Evolutionary conservation across 2,888 invertebrate genomes (phyloP), one percentile per base, ranked within the genome.

Genomic region (Anticlea derivata): DNA sequence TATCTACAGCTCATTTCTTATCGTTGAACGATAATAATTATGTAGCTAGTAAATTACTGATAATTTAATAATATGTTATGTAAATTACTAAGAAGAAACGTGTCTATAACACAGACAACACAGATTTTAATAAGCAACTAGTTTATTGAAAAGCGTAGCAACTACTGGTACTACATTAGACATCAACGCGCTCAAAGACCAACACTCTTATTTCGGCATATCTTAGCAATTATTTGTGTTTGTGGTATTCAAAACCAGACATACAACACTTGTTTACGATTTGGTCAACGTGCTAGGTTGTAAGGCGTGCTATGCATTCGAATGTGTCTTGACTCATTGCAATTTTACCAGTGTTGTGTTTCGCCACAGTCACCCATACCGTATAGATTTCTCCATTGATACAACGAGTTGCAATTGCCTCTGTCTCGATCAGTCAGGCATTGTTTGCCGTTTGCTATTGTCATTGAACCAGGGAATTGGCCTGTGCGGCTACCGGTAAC

Each of bases 321-420:
- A 81, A 83, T 79, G 66, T 66, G 62, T 67, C 63, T 69, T 69
- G 75, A 75, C 68, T 77, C 79, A 80, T 67, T 81, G 75, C 75
- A 74, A 68, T 75, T 75, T 70, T 63, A 61, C 61, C 60, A 62
- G 60, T 63, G 58, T 57, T 66, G 60, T 54, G 73, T 85, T 84
- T 83, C 81, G 72, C 78, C 78, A 81, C 45, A 39, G 53, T 69
- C 82, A 77, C 85, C 85, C 76, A 83, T 83, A 75, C 61, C 59
- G 61, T 69, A n/a, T n/a, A 72, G 85, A 86, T 88, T 84, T 86
- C 86, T 82, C 85, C 80, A 81, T 85, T 83, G 80, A 85, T 86
- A 80, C 17, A 17, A 17, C 78, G 73, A 80, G 73, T 71, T 74
- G 64, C 78, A 77, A 75, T 79, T 77, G 78, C 71, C 71, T 72